These are phyloP conservation scores for Mellivora capensis DNA, from an alignment of 2,113 vertebrate genomes.

Conservation along the genomic window DNA sequence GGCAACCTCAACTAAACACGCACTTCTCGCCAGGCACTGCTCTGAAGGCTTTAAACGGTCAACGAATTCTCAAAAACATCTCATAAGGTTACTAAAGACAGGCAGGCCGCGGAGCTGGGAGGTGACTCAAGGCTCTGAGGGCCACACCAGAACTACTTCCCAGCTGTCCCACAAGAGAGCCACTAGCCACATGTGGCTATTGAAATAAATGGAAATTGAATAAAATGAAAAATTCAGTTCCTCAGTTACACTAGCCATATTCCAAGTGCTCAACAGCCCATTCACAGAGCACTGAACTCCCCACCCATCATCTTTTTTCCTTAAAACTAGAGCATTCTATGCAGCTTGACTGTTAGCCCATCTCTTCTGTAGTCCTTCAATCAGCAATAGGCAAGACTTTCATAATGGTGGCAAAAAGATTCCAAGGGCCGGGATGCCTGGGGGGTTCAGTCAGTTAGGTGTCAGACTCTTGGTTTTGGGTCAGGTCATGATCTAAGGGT, in stretches of 20 bases:
- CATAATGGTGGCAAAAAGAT: background rate
- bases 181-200: background rate
- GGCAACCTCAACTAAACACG: background rate
- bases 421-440: background rate
- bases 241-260: background rate
- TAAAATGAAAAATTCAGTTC: background rate
- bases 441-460: background rate
- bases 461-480: background rate
- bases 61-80: background rate
- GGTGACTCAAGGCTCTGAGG: background rate
- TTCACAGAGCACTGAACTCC: too few species aligned
- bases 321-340: background rate
- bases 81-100: too few species aligned
- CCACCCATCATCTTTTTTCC: background rate
- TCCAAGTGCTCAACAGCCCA: background rate
- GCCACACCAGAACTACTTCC: background rate
- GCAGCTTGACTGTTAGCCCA: accelerated
- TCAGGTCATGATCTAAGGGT: background rate
- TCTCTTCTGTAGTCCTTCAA: background rate
- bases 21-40: background rate
- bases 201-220: background rate
- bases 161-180: background rate
- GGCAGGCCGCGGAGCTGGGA: background rate
- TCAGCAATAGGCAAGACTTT: background rate
- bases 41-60: background rate